phyloP scores from a whole-genome alignment of 2,888 invertebrate species.

The Orchestes rusci region DNA sequence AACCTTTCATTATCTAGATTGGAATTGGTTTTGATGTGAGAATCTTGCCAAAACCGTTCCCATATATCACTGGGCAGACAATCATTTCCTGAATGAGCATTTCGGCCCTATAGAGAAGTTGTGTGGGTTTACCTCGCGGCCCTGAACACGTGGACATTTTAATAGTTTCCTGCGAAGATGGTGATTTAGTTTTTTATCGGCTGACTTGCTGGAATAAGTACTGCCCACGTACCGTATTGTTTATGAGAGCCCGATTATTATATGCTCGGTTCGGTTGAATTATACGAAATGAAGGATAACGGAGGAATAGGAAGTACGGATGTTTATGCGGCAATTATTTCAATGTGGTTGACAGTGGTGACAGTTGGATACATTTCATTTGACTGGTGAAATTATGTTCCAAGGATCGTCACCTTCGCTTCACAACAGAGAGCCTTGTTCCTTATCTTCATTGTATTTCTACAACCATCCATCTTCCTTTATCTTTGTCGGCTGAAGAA shows the following conservation, averaged over 20 bases:
- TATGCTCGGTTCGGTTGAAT: slow-evolving; percentile 12
- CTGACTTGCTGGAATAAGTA: slow-evolving; percentile 20
- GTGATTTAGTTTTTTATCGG: slow-evolving; percentile 28
- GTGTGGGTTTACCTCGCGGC: slow-evolving; percentile 24
- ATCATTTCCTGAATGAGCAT: slow-evolving; percentile 16
- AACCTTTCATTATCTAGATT: slow-evolving; percentile 17
- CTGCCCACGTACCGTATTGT: slow-evolving; percentile 21
- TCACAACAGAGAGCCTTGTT: too few relatives aligned
- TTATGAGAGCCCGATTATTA: slow-evolving; percentile 21
- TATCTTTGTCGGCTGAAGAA: too few relatives aligned
- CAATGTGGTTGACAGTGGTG: too few relatives aligned
- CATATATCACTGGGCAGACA: slow-evolving; percentile 5
- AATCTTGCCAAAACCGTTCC: too few relatives aligned
- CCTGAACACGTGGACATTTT: slow-evolving; percentile 30
- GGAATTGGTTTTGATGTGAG: slow-evolving; percentile 10
- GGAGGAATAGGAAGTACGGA: slow-evolving; percentile 9
- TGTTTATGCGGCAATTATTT: slow-evolving; percentile 2
- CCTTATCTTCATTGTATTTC: too few relatives aligned
- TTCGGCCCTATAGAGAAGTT: slow-evolving; percentile 17
- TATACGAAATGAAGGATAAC: slow-evolving; percentile 12
- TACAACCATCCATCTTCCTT: too few relatives aligned
- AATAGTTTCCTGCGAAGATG: slow-evolving; percentile 33
- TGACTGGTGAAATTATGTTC: too few relatives aligned
- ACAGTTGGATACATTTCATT: too few relatives aligned
- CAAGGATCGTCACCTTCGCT: too few relatives aligned